Conservation (phyloP, 2,888 invertebrate species). For the Encarsia formosa region DNA sequence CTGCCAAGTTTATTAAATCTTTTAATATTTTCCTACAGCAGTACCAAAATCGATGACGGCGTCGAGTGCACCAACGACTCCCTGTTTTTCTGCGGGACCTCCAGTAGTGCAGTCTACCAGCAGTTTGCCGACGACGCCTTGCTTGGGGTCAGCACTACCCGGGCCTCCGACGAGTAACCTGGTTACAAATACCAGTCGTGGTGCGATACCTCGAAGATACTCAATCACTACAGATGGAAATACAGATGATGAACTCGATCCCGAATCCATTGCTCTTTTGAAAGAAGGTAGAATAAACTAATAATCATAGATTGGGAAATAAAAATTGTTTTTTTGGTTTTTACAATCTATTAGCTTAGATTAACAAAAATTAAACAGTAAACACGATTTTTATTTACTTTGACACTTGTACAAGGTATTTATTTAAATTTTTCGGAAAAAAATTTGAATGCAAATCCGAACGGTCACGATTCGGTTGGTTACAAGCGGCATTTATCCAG, state of each 20-base stretch:
- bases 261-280: constrained; percentile 1
- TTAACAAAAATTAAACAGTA: no score
- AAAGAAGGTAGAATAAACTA: constrained; percentile 11
- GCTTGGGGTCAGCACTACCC: not conserved
- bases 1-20: no score
- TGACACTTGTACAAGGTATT: no score
- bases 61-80: constrained; percentile 46
- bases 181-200: constrained; percentile 10
- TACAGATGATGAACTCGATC: not conserved
- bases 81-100: constrained; percentile 40
- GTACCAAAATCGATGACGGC: constrained; percentile 32
- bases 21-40: no score
- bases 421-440: no score
- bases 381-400: no score
- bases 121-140: constrained; percentile 43
- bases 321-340: no score
- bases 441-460: no score
- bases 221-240: not conserved
- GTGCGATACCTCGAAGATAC: constrained; percentile 1
- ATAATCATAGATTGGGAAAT: no score
- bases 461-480: no score
- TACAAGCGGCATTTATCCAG: no score
- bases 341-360: no score
- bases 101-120: constrained; percentile 33
- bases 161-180: not conserved